phyloP scores from a whole-genome alignment of 2,797 vertebrate species.

The Sebastes taczanowskii region DNA sequence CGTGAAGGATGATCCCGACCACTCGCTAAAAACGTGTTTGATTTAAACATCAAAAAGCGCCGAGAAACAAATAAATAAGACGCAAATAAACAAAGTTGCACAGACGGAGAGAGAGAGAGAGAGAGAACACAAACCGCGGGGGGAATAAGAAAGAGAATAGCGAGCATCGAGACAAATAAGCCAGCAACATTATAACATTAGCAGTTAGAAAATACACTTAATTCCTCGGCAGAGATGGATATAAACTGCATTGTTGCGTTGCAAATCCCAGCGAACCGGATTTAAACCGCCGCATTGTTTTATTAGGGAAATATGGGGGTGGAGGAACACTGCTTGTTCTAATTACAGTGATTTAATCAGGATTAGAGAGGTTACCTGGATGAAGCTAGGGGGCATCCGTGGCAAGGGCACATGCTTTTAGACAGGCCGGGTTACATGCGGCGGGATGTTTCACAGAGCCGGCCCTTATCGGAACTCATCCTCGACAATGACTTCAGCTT shows the following conservation, averaged over 20 bases:
- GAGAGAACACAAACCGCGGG: constrained; percentile 47
- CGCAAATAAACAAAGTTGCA: constrained; percentile 74
- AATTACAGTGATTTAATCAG: constrained; percentile 87
- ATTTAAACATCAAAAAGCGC: constrained; percentile 78
- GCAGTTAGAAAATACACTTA: constrained; percentile 84
- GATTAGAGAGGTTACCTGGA: constrained; percentile 86
- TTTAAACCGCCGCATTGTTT: constrained; percentile 83
- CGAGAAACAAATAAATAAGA: constrained; percentile 70
- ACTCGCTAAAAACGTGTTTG: constrained; percentile 81
- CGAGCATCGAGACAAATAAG: constrained; percentile 75
- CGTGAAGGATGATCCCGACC: constrained; percentile 75
- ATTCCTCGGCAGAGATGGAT: constrained; percentile 84
- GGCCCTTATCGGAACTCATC: constrained; percentile 47
- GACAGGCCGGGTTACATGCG: constrained; percentile 34
- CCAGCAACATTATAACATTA: constrained; percentile 82
- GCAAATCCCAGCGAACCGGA: constrained; percentile 85
- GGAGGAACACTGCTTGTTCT: constrained; percentile 80
- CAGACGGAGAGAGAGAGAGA: background rate
- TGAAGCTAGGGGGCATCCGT: constrained; percentile 65
- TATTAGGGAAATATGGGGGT: constrained; percentile 82
- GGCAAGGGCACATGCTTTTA: constrained; percentile 75
- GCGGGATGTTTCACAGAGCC: constrained; percentile 27
- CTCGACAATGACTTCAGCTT: constrained; percentile 54
- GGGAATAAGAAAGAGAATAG: constrained; percentile 71
- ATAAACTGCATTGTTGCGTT: constrained; percentile 83